Base-by-base conservation (phyloP, 2,888 invertebrate genomes). In the Agrochola lychnidis region DNA sequence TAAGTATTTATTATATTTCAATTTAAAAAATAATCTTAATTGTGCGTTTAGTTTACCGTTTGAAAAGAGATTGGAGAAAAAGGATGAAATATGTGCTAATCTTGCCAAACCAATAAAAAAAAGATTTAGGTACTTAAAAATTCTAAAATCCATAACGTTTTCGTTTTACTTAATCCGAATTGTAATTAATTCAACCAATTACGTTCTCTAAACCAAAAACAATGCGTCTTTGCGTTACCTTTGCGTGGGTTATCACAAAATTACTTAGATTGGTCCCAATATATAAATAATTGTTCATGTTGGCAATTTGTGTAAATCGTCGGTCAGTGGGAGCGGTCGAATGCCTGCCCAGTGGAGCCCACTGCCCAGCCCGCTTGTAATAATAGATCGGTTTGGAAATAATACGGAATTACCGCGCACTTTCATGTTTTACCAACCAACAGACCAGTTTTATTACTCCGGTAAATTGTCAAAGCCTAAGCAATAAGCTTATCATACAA, bases 371-470 rank as follows among this genome's bases (percentile, higher is more conserved):
- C 30, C 53, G 62, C 59, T 68, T 76, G 71, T 80, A 71, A 86
- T 86, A 86, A 87, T 82, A 83, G 79, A 76, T 79, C 40, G 62
- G 68, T 88, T 88, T 77, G 69, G 81, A 88, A 88, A 86, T 78
- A 81, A 82, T 83, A 77, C 73, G 83, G 81, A 88, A 83, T 88
- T 81, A 85, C 73, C 66, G 78, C 70, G 64, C 74, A 85, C 79
- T 87, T 88, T 88, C 88, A 83, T 80, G 83, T 82, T 87, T 81
- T 67, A 78, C 79, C 68, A 80, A 78, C 79, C 68, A 80, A 85
- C 69, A 73, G 64, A 81, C 68, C 74, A 64, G 81, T 83, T 84
- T 82, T 80, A 84, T 81, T 70, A 80, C 57, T 30, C n/a, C 73
- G 42, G 64, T 79, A 86, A 82, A 82, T 81, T 77, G 68, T 79